Evolutionary conservation across 2,888 invertebrate species (phyloP), one percentile per base, ranked within the genome.

Genomic region (Caenorhabditis japonica): DNA sequence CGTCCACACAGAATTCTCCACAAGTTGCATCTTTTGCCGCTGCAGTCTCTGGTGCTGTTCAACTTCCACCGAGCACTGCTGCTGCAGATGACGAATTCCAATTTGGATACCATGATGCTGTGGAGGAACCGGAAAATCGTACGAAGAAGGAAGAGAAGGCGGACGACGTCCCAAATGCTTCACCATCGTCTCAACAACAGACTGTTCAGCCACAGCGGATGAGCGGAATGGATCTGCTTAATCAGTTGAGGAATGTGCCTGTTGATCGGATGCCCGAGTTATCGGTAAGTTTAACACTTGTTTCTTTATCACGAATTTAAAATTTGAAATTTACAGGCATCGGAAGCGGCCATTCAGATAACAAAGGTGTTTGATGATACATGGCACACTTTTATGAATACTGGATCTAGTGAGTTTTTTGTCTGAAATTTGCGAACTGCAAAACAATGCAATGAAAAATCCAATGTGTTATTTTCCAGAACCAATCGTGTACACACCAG

Each of bases 91-190:
- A 41, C 0, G 70, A 58, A 21, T 41, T 70, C 15, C 56, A 61
- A 7, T 70, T 70, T 23, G 61, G 55, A 15, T 70, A 62, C 23
- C n/a, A n/a, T n/a, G n/a, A n/a, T n/a, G n/a, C n/a, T n/a, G 70
- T 62, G 23, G 70, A 62, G 38, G 53, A 49, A 21, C 44, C 49
- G 34, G 53, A 69, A 30, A 60, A 60, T n/a, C 53, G 43, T 23
- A 12, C 2, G 15, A 69, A 41, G 30, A 59, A 46, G 19, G 1
- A 21, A 17, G 38, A 27, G 30, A 47, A 17, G 10, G 39, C 19
- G 13, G 38, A 21, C 12, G 21, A 21, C 8, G 21, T 2, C 2
- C 23, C 43, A 12, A 36, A 13, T 1, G 8, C 36, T 5, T 13
- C 23, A 1, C 58, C 36, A 15, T 4, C 47, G n/a, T 10, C 38